Evolutionary conservation across 2,797 vertebrate genomes (phyloP).

Genomic region (Nannoperca australis): DNA sequence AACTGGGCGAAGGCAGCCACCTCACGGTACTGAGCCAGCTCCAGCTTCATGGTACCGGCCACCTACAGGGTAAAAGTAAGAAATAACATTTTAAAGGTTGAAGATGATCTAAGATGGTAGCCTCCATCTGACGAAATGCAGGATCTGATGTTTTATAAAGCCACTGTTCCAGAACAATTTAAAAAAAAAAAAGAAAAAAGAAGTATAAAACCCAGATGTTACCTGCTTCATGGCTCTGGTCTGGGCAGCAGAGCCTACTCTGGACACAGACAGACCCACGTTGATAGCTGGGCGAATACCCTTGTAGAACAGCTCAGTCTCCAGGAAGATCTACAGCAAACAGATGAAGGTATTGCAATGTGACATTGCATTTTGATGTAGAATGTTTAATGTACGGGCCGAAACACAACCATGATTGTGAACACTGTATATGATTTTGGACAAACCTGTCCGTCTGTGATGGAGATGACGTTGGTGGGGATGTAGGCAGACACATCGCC

Average conservation of each 20-base stretch:
- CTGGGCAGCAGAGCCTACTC: constrained; percentile 98
- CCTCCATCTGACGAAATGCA: not conserved
- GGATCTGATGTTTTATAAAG: not conserved
- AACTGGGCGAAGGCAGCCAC: constrained; percentile 98
- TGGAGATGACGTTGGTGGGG: constrained; percentile 99
- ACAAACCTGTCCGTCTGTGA: constrained; percentile 97
- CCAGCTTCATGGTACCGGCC: constrained; percentile 98
- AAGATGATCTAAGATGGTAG: not conserved
- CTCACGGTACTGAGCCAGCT: constrained; percentile 97
- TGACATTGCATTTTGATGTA: not conserved
- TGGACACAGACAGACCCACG: constrained; percentile 97
- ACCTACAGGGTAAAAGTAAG: constrained; percentile 82
- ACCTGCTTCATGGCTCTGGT: constrained; percentile 99
- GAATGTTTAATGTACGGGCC: rapidly evolving
- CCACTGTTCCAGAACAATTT: not conserved
- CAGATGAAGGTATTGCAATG: not conserved
- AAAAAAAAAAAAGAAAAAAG: too few relatives aligned
- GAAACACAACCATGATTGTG: not conserved
- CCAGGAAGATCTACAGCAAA: constrained; percentile 93
- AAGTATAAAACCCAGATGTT: constrained; percentile 13
- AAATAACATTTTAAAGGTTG: not conserved
- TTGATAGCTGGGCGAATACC: constrained; percentile 99
- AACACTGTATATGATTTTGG: not conserved
- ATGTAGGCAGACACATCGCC: constrained; percentile 99
- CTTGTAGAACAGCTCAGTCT: constrained; percentile 99